Evolutionary conservation across 2,113 vertebrate genomes (phyloP).

Genomic region (Uropsilus gracilis): DNA sequence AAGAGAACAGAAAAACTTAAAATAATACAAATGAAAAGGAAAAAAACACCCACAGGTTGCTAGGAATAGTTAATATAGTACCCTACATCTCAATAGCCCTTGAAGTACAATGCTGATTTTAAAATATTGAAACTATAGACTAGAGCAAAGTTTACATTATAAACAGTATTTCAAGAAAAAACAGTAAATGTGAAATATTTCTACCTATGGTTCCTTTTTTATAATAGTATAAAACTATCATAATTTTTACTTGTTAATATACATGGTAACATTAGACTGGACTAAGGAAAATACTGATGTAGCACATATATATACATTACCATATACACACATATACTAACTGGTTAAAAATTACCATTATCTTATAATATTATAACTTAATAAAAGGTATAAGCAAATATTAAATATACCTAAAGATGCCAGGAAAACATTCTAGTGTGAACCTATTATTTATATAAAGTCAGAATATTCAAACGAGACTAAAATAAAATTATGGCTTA

Average conservation of each 20-base stretch:
- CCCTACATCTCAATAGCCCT: neutral
- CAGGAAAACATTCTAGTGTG: neutral
- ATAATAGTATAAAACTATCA: too few species aligned
- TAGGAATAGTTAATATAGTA: neutral
- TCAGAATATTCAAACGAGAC: neutral
- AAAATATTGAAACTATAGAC: neutral
- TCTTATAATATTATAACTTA: conserved; percentile 35
- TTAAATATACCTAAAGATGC: neutral
- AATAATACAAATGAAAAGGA: neutral
- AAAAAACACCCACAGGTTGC: neutral
- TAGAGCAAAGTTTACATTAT: neutral
- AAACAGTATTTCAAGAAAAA: neutral
- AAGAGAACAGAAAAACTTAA: neutral
- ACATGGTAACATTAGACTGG: too few species aligned
- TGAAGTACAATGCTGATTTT: neutral
- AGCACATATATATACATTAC: neutral
- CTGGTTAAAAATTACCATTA: neutral
- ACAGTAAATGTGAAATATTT: too few species aligned
- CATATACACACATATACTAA: neutral
- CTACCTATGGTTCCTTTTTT: too few species aligned
- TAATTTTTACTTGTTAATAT: neutral
- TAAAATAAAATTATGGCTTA: conserved; percentile 48
- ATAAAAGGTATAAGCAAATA: neutral
- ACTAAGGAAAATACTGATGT: neutral
- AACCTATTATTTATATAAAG: conserved; percentile 2